These are phyloP conservation scores for Drosophila busckii DNA, from an alignment of 1,140 invertebrate species.

Conservation along the genomic window DNA sequence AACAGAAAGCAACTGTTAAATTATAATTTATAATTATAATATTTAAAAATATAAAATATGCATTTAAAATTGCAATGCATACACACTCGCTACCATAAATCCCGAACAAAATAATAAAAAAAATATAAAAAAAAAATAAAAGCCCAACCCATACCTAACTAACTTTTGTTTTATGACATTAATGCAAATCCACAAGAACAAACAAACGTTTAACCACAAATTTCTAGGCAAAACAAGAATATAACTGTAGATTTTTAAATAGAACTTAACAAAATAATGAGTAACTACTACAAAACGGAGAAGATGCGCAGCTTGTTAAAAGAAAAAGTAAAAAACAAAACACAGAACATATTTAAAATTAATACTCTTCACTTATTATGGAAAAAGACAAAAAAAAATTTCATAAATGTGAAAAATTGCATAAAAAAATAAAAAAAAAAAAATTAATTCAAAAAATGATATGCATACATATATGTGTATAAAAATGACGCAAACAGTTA, in stretches of 20 bases:
- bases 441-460: constrained; percentile 1
- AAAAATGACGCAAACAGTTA: constrained; percentile 36
- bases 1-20: constrained; percentile 47
- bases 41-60: constrained; percentile 31
- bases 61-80: constrained; percentile 44
- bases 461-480: constrained; percentile 5
- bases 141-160: constrained; percentile 17
- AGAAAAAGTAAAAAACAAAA: constrained; percentile 3
- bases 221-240: constrained; percentile 34
- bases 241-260: constrained; percentile 51
- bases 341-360: constrained; percentile 58
- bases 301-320: constrained; percentile 23
- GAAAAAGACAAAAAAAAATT: constrained; percentile 35
- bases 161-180: constrained; percentile 47
- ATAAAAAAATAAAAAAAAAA: constrained; percentile 36
- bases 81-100: constrained; percentile 32
- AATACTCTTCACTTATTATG: constrained; percentile 69
- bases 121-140: constrained; percentile 5
- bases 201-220: constrained; percentile 39
- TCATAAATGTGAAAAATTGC: constrained; percentile 58
- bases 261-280: constrained; percentile 25
- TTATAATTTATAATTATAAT: constrained; percentile 54
- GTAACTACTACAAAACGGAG: too few relatives aligned
- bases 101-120: constrained; percentile 9
- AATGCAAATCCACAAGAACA: constrained; percentile 25